Base-by-base conservation (phyloP, 2,113 vertebrate genomes). In the Ardeotis arabs region DNA sequence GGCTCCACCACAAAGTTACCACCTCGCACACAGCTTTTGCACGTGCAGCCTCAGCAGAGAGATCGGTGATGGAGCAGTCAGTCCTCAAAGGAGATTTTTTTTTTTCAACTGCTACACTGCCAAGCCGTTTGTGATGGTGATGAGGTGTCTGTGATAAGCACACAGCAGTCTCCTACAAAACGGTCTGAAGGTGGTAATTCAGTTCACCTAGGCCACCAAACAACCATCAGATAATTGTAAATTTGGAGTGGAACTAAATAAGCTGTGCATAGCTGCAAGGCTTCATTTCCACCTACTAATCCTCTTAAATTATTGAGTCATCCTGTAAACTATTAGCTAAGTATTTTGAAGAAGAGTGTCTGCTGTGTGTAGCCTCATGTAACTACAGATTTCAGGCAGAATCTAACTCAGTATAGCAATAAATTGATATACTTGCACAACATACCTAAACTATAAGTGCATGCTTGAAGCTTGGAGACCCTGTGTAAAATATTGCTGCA, bases 221-320 rank as follows among this genome's bases (percentile, higher is more conserved):
- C 41, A 93, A n/a, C 68, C 68, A 94, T 93, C 93, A 93, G 90
- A 91, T 93, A 91, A 93, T 78, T 90, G 83, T 81, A 75, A 96
- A 92, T 94, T 95, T 93, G 83, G 60, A 94, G 92, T 93, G 76
- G 90, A 96, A 82, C 76, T 93, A 89, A 95, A 84, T 92, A 96
- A 93, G 83, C 7, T 6, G 56, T 83, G 67, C 86, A 81, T 92
- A 92, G 92, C 89, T 94, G 62, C 84, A 69, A 96, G 96, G 95
- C 86, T 96, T 96, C 86, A 55, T 97, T 93, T 92, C 66, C 53
- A 93, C 74, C 80, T 74, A 75, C 89, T 96, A 95, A 97, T 97
- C 96, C 89, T 95, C 94, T 96, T 96, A 96, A 96, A 95, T 95
- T 90, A 95, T 95, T 69, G 81, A 96, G 81, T 93, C 95, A 82